A percentile compares a stretch with the other conserved stretches of the same genome.
These are phyloP conservation scores for Iselma pallidipennis DNA, from an alignment of 2,888 invertebrate genomes.

Conservation along the genomic window DNA sequence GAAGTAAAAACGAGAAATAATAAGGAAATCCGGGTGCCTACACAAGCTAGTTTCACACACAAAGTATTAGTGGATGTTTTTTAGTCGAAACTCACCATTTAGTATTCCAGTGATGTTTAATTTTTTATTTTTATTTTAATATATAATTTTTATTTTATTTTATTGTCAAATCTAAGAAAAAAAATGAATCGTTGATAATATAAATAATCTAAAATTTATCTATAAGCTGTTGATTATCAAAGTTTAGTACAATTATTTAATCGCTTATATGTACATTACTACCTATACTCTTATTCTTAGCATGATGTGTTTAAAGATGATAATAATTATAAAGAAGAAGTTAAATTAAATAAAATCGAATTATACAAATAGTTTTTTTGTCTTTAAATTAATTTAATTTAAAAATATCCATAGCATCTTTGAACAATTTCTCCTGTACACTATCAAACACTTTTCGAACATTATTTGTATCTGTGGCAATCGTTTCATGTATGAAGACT, in stretches of 20 bases:
- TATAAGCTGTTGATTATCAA: constrained; percentile 14
- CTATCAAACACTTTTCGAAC: constrained; percentile 74
- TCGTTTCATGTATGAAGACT: constrained; percentile 75
- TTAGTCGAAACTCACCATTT: constrained; percentile 12
- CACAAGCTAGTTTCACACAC: constrained; percentile 21
- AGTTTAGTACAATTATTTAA: constrained; percentile 22
- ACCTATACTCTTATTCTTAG: constrained; percentile 7
- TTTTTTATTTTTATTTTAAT: neutral
- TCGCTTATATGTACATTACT: constrained; percentile 19
- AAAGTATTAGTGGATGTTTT: constrained; percentile 24
- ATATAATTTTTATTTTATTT: constrained; percentile 1
- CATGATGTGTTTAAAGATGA: constrained; percentile 23
- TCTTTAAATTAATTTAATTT: neutral
- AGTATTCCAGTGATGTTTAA: constrained; percentile 14
- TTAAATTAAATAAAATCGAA: constrained; percentile 16
- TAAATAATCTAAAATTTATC: constrained; percentile 7
- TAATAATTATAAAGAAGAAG: constrained; percentile 16
- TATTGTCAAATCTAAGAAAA: constrained; percentile 10
- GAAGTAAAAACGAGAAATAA: constrained; percentile 13
- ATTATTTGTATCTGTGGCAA: constrained; percentile 76
- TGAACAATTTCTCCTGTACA: constrained; percentile 69
- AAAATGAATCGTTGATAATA: constrained; percentile 15
- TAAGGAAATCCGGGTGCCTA: constrained; percentile 23
- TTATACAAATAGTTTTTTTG: constrained; percentile 15
- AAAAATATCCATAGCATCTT: neutral